Percentiles rank a stretch among this genome's conserved stretches.
Evolutionary conservation across 2,888 invertebrate genomes (phyloP).

Genomic region (Leuctra nigra): DNA sequence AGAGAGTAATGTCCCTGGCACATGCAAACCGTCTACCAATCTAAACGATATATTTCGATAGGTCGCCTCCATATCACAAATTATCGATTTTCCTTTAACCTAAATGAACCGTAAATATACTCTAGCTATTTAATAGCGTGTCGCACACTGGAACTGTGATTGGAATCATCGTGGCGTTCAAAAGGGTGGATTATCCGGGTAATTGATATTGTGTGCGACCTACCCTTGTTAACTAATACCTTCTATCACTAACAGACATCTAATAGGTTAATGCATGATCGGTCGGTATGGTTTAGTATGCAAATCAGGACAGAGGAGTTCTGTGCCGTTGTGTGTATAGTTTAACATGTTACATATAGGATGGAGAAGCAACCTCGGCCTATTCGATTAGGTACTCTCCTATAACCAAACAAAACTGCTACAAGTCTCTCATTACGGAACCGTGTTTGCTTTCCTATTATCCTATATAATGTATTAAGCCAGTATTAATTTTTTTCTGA

Average conservation of each 20-base stretch:
- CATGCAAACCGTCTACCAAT: constrained; percentile 7
- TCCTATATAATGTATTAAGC: no score
- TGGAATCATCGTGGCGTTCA: not conserved
- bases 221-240: not conserved
- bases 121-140: not conserved
- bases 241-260: constrained; percentile 1
- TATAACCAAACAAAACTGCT: no score
- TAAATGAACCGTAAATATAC: not conserved
- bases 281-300: not conserved
- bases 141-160: not conserved
- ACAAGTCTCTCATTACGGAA: no score
- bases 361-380: no score
- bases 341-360: no score
- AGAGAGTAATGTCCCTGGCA: not conserved
- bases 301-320: not conserved
- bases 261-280: constrained; percentile 8
- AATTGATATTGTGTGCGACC: constrained; percentile 4
- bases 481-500: no score
- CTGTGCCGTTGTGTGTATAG: no score
- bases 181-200: not conserved
- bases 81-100: constrained; percentile 2
- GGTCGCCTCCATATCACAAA: constrained; percentile 4
- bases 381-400: no score
- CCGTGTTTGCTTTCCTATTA: no score
- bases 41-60: constrained; percentile 12